Conservation (phyloP, 2,797 vertebrate species). For the Propithecus deckenii region DNA sequence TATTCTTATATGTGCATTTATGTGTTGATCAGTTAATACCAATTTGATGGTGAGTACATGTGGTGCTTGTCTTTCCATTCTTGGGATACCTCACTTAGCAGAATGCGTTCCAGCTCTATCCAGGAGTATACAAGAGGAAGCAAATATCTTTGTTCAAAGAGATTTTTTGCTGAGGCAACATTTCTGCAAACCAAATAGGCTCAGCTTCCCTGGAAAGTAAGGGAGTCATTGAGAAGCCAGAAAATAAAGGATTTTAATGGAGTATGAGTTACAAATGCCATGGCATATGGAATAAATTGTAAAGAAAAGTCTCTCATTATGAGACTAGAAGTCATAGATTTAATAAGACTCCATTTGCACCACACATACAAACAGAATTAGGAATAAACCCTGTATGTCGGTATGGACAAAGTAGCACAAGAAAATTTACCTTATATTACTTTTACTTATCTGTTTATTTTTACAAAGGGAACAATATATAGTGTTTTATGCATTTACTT, state of each 20-base stretch:
- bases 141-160: background rate
- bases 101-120: too few species aligned
- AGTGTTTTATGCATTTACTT: background rate
- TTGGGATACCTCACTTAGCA: too few species aligned
- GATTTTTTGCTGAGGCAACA: conserved; percentile 5
- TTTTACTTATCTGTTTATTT: conserved; percentile 4
- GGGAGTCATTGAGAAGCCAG: conserved; percentile 20
- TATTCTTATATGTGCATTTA: too few species aligned
- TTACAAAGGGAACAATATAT: background rate
- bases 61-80: too few species aligned
- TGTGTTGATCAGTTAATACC: too few species aligned
- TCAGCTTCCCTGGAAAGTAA: conserved; percentile 27
- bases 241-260: conserved; percentile 57
- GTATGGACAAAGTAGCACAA: background rate
- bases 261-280: conserved; percentile 34
- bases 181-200: conserved; percentile 30
- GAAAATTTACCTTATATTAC: background rate
- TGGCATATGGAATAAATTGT: conserved; percentile 59
- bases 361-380: background rate
- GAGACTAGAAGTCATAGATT: conserved; percentile 52
- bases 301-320: conserved; percentile 6
- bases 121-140: too few species aligned
- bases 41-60: too few species aligned
- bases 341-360: conserved; percentile 58
- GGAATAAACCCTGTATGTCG: background rate